Evolutionary conservation across 2,797 vertebrate genomes (phyloP).

Genomic region (Girardinus metallicus): DNA sequence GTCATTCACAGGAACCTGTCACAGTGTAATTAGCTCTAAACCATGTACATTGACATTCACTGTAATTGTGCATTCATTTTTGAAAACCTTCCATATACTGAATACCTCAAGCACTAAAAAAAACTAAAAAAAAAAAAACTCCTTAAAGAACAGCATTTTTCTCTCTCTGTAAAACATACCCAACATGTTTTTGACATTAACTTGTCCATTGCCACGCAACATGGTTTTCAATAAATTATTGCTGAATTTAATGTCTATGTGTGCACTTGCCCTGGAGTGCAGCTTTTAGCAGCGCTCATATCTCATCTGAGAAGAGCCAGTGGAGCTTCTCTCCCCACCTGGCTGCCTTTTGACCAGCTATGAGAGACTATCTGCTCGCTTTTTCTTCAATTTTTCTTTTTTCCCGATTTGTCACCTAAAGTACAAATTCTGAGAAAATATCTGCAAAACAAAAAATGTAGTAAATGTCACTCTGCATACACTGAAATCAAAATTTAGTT

Average conservation of each 20-base stretch:
- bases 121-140: conserved; percentile 32
- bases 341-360: conserved; percentile 42
- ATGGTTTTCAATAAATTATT: conserved; percentile 58
- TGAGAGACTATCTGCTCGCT: conserved; percentile 51
- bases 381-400: conserved; percentile 8
- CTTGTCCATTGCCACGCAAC: conserved; percentile 33
- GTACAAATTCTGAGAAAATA: conserved; percentile 43
- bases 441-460: conserved; percentile 34
- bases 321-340: conserved; percentile 27
- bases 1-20: conserved; percentile 52
- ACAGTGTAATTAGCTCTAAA: conserved; percentile 47
- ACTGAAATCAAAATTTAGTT: conserved; percentile 22
- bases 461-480: conserved; percentile 33
- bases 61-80: conserved; percentile 34
- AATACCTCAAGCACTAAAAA: neutral
- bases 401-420: conserved; percentile 62
- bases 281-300: conserved; percentile 50
- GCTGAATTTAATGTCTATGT: conserved; percentile 28
- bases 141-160: conserved; percentile 20
- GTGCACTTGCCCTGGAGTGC: conserved; percentile 33
- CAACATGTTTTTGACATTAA: conserved; percentile 36
- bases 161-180: conserved; percentile 26
- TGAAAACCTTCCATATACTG: conserved; percentile 7
- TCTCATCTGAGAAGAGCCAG: conserved; percentile 50
- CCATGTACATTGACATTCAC: conserved; percentile 47